Evolutionary conservation across 2,888 invertebrate species (phyloP), one percentile per base, ranked within the genome.

Genomic region (Sesia bembeciformis): DNA sequence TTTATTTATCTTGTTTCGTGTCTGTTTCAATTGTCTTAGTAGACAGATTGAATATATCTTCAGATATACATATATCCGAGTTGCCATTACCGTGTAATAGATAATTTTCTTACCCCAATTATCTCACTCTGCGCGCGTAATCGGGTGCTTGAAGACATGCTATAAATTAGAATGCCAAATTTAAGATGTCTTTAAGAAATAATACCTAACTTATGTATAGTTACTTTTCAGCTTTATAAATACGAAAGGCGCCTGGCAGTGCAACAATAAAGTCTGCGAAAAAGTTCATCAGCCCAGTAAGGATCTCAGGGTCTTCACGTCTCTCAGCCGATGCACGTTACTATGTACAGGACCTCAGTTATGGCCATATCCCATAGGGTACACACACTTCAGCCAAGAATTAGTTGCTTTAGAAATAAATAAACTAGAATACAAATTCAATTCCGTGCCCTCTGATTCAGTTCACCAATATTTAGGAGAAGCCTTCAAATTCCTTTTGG

Each of bases 361-460:
- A 1, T 95, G 95, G 95, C 95, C 95, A 0, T 90, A 91, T 65
- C 95, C 95, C 1, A 93, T 93, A n/a, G 93, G 93, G 0, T 91
- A 91, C 54, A 90, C 92, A 0, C 76, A 87, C 40, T 91, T 93
- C 40, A 93, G 92, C 57, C 90, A 91, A 39, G 90, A 90, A 41
- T 88, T 93, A 4, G 81, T 92, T 7, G 82, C 89, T 40, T 86
- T 93, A 61, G 78, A 90, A 5, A 87, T 90, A 7, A 81, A 85
- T 8, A 91, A 90, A 58, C 67, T 93, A 0, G 85, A 90, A 57
- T 88, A 91, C 58, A 88, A 90, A 64, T 81, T 86, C 39, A 66
- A 76, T 53, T 72, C 81, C 0, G 60, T 76, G 39, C 86, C 82
- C 0, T 84, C 84, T 0, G 76, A 78, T 43, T 56, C 56, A 1